Evolutionary conservation across 64 coral and sea anemone genomes (phyloP), one percentile per base, ranked within the genome.

Genomic region (Acropora yongei): DNA sequence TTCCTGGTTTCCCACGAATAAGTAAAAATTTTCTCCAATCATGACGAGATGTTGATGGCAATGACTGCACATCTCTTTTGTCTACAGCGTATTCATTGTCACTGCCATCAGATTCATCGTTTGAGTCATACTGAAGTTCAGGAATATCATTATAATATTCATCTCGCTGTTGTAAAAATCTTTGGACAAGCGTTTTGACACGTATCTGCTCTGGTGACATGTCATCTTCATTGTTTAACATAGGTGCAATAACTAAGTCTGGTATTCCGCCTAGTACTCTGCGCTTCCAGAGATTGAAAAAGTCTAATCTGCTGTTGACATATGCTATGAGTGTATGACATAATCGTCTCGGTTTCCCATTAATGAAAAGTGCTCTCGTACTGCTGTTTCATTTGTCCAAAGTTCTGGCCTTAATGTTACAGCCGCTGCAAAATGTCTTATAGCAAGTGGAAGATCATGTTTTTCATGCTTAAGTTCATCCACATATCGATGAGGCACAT

Each of bases 1-100:
- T 76, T 0, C 88, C 77, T 39, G 88, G 88, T 80, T 89, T 89
- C n/a, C 74, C 75, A 19, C 12, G 43, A 3, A 89, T 11, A 1
- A 80, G 8, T 4, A 89, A 13, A 44, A 48, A 69, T 20, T 69
- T 79, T 58, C 43, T 19, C 41, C 88, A 79, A 2, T 89, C 40
- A 30, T 30, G 30, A 1, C 12, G 44, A 41, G 39, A 3, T 0
- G 58, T 63, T 63, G 11, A 3, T 13, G 51, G 51, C 5, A 55
- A 7, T 14, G 10, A 2, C 18, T 8, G 18, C 17, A 7, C 55
- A 8, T 55, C 19, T n/a, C 10, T 8, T 47, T 19, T 12, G 58
- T 55, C 55, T 47, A 20, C n/a, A 13, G 4, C 55, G 42, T 9
- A 14, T 55, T 80, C 19, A 14, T 20, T 80, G 41, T 55, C 57